These are phyloP conservation scores for Equus przewalskii DNA, from an alignment of 2,113 vertebrate genomes.

Conservation along the genomic window DNA sequence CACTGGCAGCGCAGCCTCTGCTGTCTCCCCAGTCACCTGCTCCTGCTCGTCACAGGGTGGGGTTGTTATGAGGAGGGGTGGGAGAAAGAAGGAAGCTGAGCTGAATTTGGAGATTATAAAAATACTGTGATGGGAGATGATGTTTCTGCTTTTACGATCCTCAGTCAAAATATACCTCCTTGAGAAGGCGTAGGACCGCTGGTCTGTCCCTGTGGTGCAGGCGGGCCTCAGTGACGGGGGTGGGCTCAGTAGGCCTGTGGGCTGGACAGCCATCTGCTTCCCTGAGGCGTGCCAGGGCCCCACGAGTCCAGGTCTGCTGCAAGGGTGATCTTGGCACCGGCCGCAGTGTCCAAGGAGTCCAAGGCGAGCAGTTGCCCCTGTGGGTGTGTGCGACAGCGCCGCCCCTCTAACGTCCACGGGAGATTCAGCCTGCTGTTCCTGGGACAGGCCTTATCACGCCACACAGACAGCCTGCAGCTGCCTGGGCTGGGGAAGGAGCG, in stretches of 20 bases:
- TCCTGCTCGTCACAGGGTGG: background rate
- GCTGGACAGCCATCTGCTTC: background rate
- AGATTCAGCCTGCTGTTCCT: too few relatives aligned
- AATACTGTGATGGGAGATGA: too few relatives aligned
- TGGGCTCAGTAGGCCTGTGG: too few relatives aligned
- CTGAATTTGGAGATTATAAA: background rate
- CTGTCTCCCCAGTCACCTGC: background rate
- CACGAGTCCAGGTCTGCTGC: background rate
- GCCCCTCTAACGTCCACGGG: accelerated
- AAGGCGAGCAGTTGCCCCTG: background rate
- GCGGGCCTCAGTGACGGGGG: background rate
- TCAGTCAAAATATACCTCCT: background rate
- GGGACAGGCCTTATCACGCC: background rate
- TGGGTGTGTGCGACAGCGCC: background rate
- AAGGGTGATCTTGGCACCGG: background rate
- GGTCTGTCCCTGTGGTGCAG: too few relatives aligned
- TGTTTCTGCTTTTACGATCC: background rate
- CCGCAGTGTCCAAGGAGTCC: background rate
- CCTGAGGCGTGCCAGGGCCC: background rate
- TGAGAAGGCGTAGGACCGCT: background rate
- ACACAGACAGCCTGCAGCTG: background rate
- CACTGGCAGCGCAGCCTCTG: background rate
- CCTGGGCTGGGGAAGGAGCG: too few relatives aligned
- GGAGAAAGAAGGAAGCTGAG: background rate
- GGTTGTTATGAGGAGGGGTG: background rate